phyloP scores from a whole-genome alignment of 2,888 invertebrate species.

The Ornithoptera alexandrae region DNA sequence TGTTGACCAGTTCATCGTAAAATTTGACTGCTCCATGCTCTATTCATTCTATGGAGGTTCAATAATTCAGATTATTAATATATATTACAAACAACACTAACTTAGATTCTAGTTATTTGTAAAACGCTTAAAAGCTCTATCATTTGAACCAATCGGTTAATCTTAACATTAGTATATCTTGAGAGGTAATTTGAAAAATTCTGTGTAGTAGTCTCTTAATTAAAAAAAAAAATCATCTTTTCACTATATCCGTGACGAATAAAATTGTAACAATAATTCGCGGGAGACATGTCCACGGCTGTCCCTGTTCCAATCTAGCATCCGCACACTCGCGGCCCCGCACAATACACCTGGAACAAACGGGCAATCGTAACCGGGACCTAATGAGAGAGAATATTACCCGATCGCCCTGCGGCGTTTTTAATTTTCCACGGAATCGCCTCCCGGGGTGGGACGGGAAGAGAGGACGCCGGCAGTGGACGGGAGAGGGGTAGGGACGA shows the following conservation, averaged over 20 bases:
- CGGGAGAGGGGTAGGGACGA: constrained; percentile 17
- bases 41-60: too few species aligned
- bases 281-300: neutral
- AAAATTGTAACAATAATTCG: constrained; percentile 15
- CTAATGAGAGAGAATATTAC: constrained; percentile 70
- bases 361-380: constrained; percentile 57
- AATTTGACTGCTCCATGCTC: too few species aligned
- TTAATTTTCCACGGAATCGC: constrained; percentile 77
- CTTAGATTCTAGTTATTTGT: too few species aligned
- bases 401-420: constrained; percentile 73
- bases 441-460: constrained; percentile 38
- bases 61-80: too few species aligned
- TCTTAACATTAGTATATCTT: too few species aligned
- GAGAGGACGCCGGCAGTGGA: too few species aligned
- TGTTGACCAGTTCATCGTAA: too few species aligned
- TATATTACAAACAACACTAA: too few species aligned
- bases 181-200: too few species aligned
- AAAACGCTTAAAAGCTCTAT: too few species aligned
- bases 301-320: constrained; percentile 24
- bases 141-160: too few species aligned
- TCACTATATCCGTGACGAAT: neutral
- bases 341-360: constrained; percentile 60
- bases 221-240: constrained; percentile 4
- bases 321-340: constrained; percentile 28
- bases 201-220: too few species aligned